These are phyloP conservation scores for mouse (Mus musculus) DNA, from an alignment of 2,113 vertebrate species.

Conservation along the genomic window GRCm39 chr7:57362501-57363000, in stretches of 20 bases:
- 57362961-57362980: background rate
- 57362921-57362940: background rate
- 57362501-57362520: too few species aligned
- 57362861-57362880: background rate
- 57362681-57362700: background rate
- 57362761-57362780: background rate
- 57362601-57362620: background rate
- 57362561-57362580: background rate
- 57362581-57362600: background rate
- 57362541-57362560: background rate
- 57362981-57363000: background rate
- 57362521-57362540: background rate
- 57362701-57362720: background rate
- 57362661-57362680: background rate
- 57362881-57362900: background rate
- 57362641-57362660: background rate
- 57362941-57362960: conserved; percentile 1
- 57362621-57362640: background rate
- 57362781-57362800: background rate
- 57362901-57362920: background rate
- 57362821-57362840: background rate
- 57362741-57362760: background rate
- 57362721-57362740: conserved; percentile 7
- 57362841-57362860: background rate
- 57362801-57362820: background rate